Percentiles rank a stretch among this genome's conserved stretches.
phyloP scores from a whole-genome alignment of 1,140 invertebrate species.

The Zophobas morio region DNA sequence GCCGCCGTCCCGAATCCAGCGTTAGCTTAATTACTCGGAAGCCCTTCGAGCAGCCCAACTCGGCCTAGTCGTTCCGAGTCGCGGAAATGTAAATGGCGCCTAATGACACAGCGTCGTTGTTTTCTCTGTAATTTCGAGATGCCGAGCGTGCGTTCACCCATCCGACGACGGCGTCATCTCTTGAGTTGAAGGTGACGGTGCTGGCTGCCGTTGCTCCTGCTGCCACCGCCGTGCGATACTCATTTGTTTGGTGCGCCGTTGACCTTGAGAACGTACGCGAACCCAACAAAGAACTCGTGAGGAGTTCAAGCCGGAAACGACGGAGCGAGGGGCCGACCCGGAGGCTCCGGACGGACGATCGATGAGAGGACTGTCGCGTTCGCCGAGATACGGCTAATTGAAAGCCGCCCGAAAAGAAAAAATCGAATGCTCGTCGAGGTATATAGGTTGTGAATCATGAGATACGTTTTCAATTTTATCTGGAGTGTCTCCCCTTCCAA shows the following conservation, averaged over 20 bases:
- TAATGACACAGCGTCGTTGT: constrained; percentile 32
- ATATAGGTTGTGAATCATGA: no score
- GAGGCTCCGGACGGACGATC: constrained; percentile 41
- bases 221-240: constrained; percentile 40
- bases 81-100: constrained; percentile 27
- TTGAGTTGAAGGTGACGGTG: constrained; percentile 48
- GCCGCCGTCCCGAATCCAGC: not conserved
- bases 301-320: constrained; percentile 44
- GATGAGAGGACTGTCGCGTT: constrained; percentile 21
- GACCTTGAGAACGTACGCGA: constrained; percentile 49
- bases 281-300: constrained; percentile 45
- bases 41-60: not conserved
- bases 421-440: no score
- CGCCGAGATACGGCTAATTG: constrained; percentile 19
- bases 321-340: constrained; percentile 36
- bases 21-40: not conserved
- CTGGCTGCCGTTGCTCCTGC: constrained; percentile 26
- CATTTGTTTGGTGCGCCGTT: constrained; percentile 36
- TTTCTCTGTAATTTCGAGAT: constrained; percentile 38
- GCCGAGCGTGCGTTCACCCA: constrained; percentile 45
- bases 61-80: not conserved
- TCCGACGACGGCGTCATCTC: not conserved
- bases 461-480: no score
- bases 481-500: no score
- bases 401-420: constrained; percentile 3